A percentile compares a stretch with the other conserved stretches of the same genome.
Evolutionary conservation across 2,888 invertebrate genomes (phyloP).

Genomic region (Hypomecis atomaria): DNA sequence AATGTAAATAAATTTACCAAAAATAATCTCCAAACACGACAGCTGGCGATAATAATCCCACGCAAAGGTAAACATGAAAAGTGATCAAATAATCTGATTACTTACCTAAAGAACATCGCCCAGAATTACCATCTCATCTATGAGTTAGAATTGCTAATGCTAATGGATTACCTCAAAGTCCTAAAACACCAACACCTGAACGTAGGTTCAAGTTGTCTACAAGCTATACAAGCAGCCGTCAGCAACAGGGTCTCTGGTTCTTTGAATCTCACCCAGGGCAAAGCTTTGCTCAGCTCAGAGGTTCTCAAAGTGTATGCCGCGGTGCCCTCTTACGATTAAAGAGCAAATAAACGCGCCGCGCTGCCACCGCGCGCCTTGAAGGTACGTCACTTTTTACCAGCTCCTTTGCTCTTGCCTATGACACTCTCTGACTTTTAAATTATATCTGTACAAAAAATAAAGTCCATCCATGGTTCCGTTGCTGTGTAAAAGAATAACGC

Average conservation of each 20-base stretch:
- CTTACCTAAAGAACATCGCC: not conserved
- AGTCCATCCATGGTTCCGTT: too few species aligned
- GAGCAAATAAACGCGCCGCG: too few species aligned
- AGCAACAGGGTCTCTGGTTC: not conserved
- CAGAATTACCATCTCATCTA: not conserved
- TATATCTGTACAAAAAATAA: too few species aligned
- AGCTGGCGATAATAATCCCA: too few species aligned
- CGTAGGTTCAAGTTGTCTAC: not conserved
- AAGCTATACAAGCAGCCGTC: not conserved
- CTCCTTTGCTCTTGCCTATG: too few species aligned
- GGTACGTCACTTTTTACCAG: too few species aligned
- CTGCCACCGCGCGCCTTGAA: too few species aligned
- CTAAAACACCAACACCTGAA: not conserved
- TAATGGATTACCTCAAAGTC: not conserved
- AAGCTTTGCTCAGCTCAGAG: not conserved
- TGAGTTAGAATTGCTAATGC: not conserved
- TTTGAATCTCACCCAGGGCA: not conserved
- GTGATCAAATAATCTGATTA: not conserved
- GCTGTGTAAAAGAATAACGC: too few species aligned
- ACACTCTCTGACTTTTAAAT: too few species aligned
- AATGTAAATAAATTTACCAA: too few species aligned
- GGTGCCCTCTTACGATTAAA: too few species aligned
- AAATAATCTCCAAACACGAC: too few species aligned
- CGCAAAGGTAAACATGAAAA: not conserved
- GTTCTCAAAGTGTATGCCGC: not conserved